Conservation (phyloP, 2,888 invertebrate genomes). For the Eutolmus rufibarbis region DNA sequence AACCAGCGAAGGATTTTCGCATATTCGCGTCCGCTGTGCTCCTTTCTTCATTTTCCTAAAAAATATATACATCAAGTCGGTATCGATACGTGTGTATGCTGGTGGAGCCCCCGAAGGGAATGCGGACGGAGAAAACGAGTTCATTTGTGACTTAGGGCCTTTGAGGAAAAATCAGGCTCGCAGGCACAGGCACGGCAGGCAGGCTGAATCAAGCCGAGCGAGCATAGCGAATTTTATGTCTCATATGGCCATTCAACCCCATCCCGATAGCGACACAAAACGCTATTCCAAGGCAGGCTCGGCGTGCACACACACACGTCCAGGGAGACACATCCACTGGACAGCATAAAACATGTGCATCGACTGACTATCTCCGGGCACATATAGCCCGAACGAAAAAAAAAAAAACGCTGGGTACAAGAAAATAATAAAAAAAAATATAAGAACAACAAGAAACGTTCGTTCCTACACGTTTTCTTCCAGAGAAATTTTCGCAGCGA, state of each 20-base stretch:
- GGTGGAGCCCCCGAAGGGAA: constrained; percentile 20
- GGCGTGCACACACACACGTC: neutral
- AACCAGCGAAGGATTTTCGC: constrained; percentile 9
- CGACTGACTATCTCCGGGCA: constrained; percentile 35
- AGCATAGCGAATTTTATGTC: constrained; percentile 44
- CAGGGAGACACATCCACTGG: neutral
- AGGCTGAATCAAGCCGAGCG: neutral
- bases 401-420: neutral
- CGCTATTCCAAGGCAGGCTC: neutral
- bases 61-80: constrained; percentile 27
- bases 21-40: constrained; percentile 40
- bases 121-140: constrained; percentile 25
- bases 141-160: constrained; percentile 35
- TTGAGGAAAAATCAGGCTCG: constrained; percentile 27
- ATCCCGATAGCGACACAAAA: constrained; percentile 33
- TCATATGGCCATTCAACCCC: constrained; percentile 47
- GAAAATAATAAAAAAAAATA: constrained; percentile 3
- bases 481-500: constrained; percentile 36
- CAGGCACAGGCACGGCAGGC: constrained; percentile 8
- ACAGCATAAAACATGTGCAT: constrained; percentile 24
- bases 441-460: neutral
- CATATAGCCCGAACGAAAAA: neutral
- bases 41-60: constrained; percentile 18
- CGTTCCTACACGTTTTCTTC: constrained; percentile 34
- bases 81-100: constrained; percentile 21